These are phyloP conservation scores for Oophaga pumilio DNA, from an alignment of 2,113 vertebrate species.

Conservation along the genomic window DNA sequence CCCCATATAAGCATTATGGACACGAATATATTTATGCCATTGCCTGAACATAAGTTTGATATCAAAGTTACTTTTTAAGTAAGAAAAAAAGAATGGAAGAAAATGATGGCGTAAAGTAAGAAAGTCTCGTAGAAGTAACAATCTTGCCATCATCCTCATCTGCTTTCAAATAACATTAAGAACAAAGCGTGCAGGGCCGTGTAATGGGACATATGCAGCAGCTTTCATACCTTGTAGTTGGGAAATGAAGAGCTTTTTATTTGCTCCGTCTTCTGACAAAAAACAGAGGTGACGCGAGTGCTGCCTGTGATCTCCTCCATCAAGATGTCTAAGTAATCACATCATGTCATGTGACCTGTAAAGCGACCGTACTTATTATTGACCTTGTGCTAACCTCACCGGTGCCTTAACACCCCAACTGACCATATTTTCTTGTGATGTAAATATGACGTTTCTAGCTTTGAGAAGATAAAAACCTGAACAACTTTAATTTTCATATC, in stretches of 20 bases:
- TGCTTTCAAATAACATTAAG: conserved; percentile 8
- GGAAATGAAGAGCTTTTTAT: background rate
- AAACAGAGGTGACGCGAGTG: background rate
- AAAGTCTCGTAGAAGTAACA: background rate
- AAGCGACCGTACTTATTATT: background rate
- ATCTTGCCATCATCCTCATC: background rate
- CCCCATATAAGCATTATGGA: background rate
- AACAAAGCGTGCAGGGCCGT: background rate
- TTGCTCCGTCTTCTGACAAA: background rate
- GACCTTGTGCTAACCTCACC: background rate
- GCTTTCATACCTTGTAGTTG: conserved; percentile 1
- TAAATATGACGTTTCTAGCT: background rate
- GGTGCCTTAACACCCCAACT: background rate
- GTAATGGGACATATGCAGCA: conserved; percentile 11
- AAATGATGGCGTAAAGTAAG: background rate
- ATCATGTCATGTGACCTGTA: background rate
- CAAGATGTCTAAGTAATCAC: background rate
- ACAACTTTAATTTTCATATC: too few species aligned
- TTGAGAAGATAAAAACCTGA: background rate
- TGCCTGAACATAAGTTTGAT: background rate
- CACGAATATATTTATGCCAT: background rate
- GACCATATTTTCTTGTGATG: background rate
- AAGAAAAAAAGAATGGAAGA: background rate
- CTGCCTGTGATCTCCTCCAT: conserved; percentile 5
- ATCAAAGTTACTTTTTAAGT: background rate